Conservation (phyloP, 1,140 invertebrate species). For the Ceratina japonica region DNA sequence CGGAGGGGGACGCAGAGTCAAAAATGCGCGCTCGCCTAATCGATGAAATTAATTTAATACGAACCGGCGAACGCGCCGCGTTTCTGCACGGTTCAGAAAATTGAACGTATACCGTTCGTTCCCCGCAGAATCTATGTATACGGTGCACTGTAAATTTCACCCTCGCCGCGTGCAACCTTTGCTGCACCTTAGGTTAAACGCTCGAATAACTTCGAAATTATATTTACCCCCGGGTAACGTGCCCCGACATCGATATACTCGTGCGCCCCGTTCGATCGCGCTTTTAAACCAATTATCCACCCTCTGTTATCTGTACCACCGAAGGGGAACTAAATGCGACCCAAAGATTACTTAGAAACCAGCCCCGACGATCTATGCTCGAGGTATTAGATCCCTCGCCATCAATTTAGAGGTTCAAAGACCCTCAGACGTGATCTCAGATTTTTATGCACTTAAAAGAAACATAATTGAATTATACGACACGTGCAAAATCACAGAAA, state of each 20-base stretch:
- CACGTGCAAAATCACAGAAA: too few relatives aligned
- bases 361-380: neutral
- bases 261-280: neutral
- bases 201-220: constrained; percentile 42
- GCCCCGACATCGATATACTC: constrained; percentile 14
- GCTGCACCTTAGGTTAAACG: constrained; percentile 34
- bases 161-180: constrained; percentile 24
- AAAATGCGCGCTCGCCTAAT: constrained; percentile 19
- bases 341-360: neutral
- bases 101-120: neutral
- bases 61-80: neutral
- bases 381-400: neutral
- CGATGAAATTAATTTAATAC: constrained; percentile 39
- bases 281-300: constrained; percentile 17
- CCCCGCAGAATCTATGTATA: constrained; percentile 22
- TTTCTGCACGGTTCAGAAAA: constrained; percentile 40
- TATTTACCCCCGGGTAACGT: constrained; percentile 36
- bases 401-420: too few relatives aligned
- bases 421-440: too few relatives aligned
- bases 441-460: neutral
- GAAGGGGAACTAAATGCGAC: neutral
- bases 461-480: neutral
- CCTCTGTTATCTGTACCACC: neutral
- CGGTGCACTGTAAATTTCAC: constrained; percentile 29
- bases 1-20: neutral